phyloP scores from a whole-genome alignment of 64 coral and sea anemone species.

The Montipora efflorescens region DNA sequence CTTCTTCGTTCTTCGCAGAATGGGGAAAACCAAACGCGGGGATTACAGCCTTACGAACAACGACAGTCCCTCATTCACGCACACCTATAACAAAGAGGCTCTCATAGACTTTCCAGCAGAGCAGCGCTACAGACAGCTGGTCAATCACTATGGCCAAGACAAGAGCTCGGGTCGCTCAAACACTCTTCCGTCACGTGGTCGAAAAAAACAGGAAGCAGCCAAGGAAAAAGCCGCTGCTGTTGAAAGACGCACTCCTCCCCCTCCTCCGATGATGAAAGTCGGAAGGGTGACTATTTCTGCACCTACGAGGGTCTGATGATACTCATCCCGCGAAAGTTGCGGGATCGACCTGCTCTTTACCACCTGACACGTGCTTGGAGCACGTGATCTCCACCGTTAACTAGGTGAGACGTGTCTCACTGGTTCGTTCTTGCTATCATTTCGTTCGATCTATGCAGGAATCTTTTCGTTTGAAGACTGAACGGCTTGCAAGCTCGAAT shows the following conservation, averaged over 20 bases:
- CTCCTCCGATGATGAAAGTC: conserved; percentile 30
- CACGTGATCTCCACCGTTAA: neutral
- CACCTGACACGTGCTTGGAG: neutral
- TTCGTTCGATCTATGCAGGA: neutral
- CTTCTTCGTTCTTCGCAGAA: neutral
- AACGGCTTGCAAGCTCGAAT: no score
- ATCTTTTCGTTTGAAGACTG: no score
- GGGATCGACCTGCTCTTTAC: neutral
- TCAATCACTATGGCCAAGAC: conserved; percentile 68
- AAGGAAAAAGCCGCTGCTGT: neutral
- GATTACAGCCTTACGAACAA: conserved; percentile 61
- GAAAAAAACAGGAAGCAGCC: conserved; percentile 41
- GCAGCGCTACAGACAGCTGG: conserved; percentile 72
- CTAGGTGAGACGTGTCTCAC: no score
- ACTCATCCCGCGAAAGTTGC: neutral
- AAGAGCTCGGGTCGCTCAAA: neutral
- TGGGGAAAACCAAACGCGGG: conserved; percentile 49
- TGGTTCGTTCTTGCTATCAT: neutral
- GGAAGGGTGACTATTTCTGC: conserved; percentile 67
- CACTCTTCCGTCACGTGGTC: conserved; percentile 18
- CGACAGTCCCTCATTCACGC: conserved; percentile 40
- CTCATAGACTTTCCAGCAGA: conserved; percentile 74
- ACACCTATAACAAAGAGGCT: conserved; percentile 53
- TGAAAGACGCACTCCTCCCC: neutral
- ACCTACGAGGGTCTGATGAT: conserved; percentile 57